Evolutionary conservation across 2,888 invertebrate genomes (phyloP), one percentile per base, ranked within the genome.

Genomic region (Lomographa bimaculata): DNA sequence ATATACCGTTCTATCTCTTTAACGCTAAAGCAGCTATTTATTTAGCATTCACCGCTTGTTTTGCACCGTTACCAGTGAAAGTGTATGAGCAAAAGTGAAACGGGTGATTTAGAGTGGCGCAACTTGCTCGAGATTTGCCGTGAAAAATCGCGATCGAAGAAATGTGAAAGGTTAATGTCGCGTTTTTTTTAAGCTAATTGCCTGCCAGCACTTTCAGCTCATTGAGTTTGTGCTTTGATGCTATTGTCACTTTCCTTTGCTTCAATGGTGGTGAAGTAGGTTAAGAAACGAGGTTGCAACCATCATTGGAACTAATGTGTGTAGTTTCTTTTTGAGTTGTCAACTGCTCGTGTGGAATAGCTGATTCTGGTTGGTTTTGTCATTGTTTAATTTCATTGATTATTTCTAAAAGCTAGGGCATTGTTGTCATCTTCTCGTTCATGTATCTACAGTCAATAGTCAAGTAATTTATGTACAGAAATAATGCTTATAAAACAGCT

Each of bases 31-130:
- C 57, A 41, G 46, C 32, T 49, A 58, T 65, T 71, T 53, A 64
- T 56, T 64, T 66, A 69, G 43, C 58, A 54, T 57, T 54, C 56
- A 50, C 41, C 41, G 40, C 42, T 55, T 43, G 55, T 51, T 32
- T 18, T 18, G 64, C 71, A 78, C 83, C 81, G 84, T 84, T 82
- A 80, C 68, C 78, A 82, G 87, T 85, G 86, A 86, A 86, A 86
- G 86, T 85, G 75, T 62, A 68, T 61, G 48, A 59, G 76, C 80
- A 85, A 86, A 86, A 87, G 86, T 87, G 87, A 87, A 86, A 87
- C 83, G 78, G 71, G 71, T 69, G 75, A 73, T 71, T 72, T 71
- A 19, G 34, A 72, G 65, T 77, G 74, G 71, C 73, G 71, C 75
- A 77, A 78, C 69, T 65, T 55, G 69, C 59, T 66, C 62, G 71